Evolutionary conservation across 37 sponge, comb jelly and placozoan species (phyloP), one percentile per base, ranked within the genome.

Genomic region (Aplysina aerophoba): DNA sequence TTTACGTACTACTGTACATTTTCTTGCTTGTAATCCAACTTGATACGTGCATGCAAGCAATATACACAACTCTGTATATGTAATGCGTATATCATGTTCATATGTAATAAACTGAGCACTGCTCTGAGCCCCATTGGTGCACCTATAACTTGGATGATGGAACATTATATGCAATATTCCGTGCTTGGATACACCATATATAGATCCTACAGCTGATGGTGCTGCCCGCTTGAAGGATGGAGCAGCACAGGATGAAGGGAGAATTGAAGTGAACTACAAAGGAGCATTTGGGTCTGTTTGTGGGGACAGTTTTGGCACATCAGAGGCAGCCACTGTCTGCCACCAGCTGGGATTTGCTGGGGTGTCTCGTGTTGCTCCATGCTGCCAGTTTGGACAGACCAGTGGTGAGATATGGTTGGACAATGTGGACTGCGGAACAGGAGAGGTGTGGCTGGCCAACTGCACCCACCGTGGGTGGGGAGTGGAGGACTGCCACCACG

Each of bases 271-370:
- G 1, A 75, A 40, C 53, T 75, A 75, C 24, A 40, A 75, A 41
- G 2, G 22, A 1, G 1, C 6, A 4, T 40, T n/a, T 11, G 78
- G 78, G 41, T 19, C 78, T n/a, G 54, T 75, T 15, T 75, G 78
- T 75, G 78, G 12, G 11, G 78, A 75, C 25, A 50, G 50, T 1
- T 75, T 75, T 75, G 78, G 25, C 25, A 75, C 53, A 0, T 4
- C 21, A 3, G 78, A 75, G 14, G 78, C 54, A 2, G 40, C 37
- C 78, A 50, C 54, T 17, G 78, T 15, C n/a, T 75, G 78, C 38
- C 78, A 75, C 12, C 78, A 75, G 54, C 53, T 75, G 78, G 78
- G 78, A 41, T 75, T 75, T 24, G 54, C 78, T 25, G 78, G 78
- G 41, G 64, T 11, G 11, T 53, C 11, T 13, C 37, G 78, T 40